phyloP scores from a whole-genome alignment of 2,888 invertebrate genomes.

The Morpho helenor region DNA sequence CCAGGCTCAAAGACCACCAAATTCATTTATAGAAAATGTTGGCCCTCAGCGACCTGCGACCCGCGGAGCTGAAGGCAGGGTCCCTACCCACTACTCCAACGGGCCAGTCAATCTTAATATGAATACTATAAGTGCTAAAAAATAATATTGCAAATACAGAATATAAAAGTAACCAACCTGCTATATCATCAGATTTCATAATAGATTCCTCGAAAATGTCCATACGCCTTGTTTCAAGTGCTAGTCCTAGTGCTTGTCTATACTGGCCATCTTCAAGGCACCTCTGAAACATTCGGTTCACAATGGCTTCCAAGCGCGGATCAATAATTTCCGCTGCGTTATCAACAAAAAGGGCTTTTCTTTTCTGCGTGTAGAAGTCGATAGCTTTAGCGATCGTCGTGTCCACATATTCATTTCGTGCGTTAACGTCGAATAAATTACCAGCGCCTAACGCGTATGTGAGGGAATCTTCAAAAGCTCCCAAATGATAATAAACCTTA shows the following conservation, averaged over 20 bases:
- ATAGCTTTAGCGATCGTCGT: conserved; percentile 98
- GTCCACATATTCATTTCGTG: conserved; percentile 96
- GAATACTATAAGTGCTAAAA: no score
- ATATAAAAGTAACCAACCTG: conserved; percentile 55
- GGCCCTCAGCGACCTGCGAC: no score
- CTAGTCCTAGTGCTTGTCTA: conserved; percentile 96
- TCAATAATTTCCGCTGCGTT: conserved; percentile 85
- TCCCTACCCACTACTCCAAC: no score
- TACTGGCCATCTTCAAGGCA: conserved; percentile 97
- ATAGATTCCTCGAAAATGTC: conserved; percentile 97
- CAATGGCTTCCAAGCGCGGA: conserved; percentile 92
- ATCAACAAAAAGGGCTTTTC: conserved; percentile 86
- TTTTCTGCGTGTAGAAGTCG: conserved; percentile 95
- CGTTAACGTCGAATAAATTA: conserved; percentile 95
- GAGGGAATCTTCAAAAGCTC: conserved; percentile 97
- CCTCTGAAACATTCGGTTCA: conserved; percentile 97
- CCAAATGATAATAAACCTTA: conserved; percentile 98
- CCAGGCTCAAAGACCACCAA: no score
- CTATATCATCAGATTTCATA: conserved; percentile 93
- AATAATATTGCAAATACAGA: no score
- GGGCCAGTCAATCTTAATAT: no score
- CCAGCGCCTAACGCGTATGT: conserved; percentile 98
- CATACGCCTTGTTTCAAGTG: conserved; percentile 97
- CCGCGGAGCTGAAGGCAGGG: no score
- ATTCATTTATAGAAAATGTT: no score